Evolutionary conservation across 2,113 vertebrate genomes (phyloP), one percentile per base, ranked within the genome.

Genomic region (Pelecanus crispus): DNA sequence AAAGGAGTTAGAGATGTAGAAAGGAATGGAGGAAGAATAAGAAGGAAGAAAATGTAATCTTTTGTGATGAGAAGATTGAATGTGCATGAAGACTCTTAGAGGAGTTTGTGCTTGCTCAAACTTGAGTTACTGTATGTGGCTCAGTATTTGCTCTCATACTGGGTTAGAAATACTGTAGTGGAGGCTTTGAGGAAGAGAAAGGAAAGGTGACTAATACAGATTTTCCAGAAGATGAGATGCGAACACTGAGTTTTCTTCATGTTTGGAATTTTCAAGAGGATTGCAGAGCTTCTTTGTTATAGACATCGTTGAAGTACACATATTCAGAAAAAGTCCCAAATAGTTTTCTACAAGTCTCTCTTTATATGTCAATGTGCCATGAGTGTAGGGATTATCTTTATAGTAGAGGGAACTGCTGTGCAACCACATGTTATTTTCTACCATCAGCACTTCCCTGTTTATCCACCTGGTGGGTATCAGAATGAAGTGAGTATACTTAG

Each of bases 91-190:
- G 36, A 18, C 31, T 65, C 26, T 11, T 17, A 59, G 70, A 75
- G 40, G 53, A 70, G 22, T 36, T 79, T 61, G 45, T 52, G 24
- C 42, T 85, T 84, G 21, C 65, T 82, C 1, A 2, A 36, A 36
- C 21, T n/a, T 29, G 59, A 58, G 38, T 88, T 77, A 4, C 36
- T 40, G 44, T 79, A 24, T 24, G 84, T 63, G 61, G 40, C 73
- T 91, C 50, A 26, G 63, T 66, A 11, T n/a, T 84, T 62, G 40
- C 40, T n/a, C 28, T 50, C 0, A 0, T 36, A 3, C 0, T 1
- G 28, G 15, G 5, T 82, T 90, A 59, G 66, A 40, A 82, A 36
- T 56, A 4, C 36, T 31, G 19, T 32, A 66, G 31, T 63, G 84
- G 61, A 59, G 55, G 44, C 79, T 94, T 78, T 42, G 59, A 90